A percentile compares a stretch with the other conserved stretches of the same genome.
phyloP scores from a whole-genome alignment of 2,113 vertebrate genomes.

The Otocyon megalotis region DNA sequence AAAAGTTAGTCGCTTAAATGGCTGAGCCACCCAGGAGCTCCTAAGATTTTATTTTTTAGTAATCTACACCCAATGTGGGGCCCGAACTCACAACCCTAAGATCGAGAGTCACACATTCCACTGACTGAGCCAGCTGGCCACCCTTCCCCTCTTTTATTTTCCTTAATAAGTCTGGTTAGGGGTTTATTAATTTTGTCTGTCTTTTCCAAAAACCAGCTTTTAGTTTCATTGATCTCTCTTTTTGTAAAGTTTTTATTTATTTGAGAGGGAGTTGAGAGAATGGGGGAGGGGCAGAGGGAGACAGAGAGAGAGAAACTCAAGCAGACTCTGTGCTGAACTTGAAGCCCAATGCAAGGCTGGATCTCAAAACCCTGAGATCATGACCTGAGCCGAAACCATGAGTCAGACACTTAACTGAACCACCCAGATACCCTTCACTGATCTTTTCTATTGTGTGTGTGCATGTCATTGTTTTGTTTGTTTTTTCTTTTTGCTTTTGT shows the following conservation, averaged over 20 bases:
- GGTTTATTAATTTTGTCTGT: not conserved
- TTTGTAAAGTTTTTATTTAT: not conserved
- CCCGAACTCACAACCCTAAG: not conserved
- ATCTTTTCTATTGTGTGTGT: not conserved
- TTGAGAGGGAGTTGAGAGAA: not conserved
- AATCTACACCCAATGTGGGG: not conserved
- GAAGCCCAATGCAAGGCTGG: not conserved
- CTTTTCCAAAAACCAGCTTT: not conserved
- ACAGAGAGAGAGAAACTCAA: not conserved
- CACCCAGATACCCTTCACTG: not conserved
- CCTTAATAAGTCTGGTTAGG: not conserved
- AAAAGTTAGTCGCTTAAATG: not conserved
- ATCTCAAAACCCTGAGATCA: not conserved
- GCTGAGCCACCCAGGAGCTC: not conserved
- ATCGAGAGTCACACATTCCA: not conserved
- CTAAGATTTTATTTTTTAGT: not conserved
- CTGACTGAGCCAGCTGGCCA: not conserved
- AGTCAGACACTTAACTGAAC: not conserved
- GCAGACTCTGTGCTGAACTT: not conserved
- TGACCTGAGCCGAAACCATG: not conserved
- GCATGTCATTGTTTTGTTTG: too few relatives aligned
- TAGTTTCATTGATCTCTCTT: not conserved
- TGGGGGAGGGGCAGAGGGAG: not conserved
- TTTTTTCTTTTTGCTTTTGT: not conserved
- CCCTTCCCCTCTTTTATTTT: not conserved